Evolutionary conservation across 2,797 vertebrate species (phyloP).

Genomic region (Loriculus beryllinus): DNA sequence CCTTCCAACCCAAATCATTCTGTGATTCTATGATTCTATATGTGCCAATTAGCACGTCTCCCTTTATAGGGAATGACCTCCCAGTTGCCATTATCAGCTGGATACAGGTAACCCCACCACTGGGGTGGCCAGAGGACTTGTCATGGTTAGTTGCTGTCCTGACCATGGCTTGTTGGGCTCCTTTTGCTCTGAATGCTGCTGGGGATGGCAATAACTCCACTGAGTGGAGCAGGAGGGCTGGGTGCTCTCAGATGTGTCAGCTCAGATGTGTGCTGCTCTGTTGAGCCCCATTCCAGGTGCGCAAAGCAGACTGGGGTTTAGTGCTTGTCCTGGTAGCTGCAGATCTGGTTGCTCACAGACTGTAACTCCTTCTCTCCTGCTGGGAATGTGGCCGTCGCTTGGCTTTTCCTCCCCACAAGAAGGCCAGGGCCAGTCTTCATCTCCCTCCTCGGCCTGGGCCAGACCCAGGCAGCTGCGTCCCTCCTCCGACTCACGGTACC

Average conservation of each 20-base stretch:
- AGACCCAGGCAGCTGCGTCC: neutral
- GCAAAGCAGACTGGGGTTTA: neutral
- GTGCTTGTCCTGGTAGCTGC: neutral
- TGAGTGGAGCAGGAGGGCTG: neutral
- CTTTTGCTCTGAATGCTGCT: neutral
- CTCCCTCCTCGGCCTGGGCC: conserved; percentile 26
- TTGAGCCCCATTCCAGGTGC: accelerated
- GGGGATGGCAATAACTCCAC: neutral
- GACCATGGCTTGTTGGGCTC: neutral
- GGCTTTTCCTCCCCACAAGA: conserved; percentile 21
- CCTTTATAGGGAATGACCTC: neutral
- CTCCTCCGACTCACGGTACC: conserved; percentile 70
- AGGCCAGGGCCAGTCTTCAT: conserved; percentile 16
- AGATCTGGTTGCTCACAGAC: neutral
- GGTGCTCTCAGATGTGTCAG: accelerated
- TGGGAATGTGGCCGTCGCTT: neutral
- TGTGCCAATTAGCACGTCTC: neutral
- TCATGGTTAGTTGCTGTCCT: neutral
- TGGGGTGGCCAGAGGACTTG: neutral
- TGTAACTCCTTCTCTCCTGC: neutral
- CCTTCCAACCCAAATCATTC: neutral
- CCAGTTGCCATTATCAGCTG: neutral
- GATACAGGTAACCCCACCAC: neutral
- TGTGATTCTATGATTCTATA: neutral
- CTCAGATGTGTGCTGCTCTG: neutral